phyloP scores from a whole-genome alignment of 2,888 invertebrate species.

The Eupsilia transversa region DNA sequence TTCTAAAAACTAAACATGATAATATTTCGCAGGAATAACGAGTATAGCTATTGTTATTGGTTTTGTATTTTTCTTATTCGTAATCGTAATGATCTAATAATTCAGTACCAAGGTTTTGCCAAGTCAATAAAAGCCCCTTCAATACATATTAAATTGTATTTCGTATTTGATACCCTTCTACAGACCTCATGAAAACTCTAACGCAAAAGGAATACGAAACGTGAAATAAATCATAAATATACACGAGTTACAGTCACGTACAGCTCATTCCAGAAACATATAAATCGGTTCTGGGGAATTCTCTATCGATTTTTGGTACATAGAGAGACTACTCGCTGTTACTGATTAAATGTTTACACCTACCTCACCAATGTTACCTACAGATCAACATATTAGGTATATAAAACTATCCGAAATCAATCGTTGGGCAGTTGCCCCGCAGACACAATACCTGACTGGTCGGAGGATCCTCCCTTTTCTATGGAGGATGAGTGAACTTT shows the following conservation, averaged over 20 bases:
- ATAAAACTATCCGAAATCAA: too few species aligned
- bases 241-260: background rate
- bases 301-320: background rate
- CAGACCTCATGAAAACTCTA: background rate
- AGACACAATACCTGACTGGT: too few species aligned
- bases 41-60: background rate
- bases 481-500: too few species aligned
- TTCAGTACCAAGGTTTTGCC: background rate
- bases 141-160: slow-evolving; percentile 10
- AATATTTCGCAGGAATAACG: background rate
- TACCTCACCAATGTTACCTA: too few species aligned
- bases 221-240: slow-evolving; percentile 20
- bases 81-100: background rate
- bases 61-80: background rate
- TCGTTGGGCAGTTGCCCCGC: too few species aligned
- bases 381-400: too few species aligned
- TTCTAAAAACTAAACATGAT: background rate
- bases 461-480: too few species aligned
- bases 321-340: too few species aligned
- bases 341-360: too few species aligned
- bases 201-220: slow-evolving; percentile 8
- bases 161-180: slow-evolving; percentile 5
- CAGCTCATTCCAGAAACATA: background rate
- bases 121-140: background rate
- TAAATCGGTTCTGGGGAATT: background rate